phyloP scores from a whole-genome alignment of 37 sponge, comb jelly and placozoan genomes.

The Petrosia ficiformis region DNA sequence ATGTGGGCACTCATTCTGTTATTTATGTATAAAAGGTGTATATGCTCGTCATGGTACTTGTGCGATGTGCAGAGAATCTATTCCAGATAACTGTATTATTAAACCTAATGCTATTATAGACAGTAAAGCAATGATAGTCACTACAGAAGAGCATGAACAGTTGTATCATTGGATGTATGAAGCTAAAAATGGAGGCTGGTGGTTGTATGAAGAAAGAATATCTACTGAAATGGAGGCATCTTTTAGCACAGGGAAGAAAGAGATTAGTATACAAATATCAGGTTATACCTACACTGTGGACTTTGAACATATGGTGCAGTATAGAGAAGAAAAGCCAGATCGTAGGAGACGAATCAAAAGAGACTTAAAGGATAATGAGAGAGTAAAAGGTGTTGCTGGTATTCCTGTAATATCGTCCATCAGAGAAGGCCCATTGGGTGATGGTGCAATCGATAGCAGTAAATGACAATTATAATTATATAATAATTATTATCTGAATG shows the following conservation, averaged over 20 bases:
- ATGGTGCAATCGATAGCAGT: constrained; percentile 75
- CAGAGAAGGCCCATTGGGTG: constrained; percentile 77
- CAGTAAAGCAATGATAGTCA: neutral
- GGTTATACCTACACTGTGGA: constrained; percentile 82
- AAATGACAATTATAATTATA: too few relatives aligned
- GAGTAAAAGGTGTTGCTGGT: constrained; percentile 76
- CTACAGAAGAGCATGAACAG: constrained; percentile 6
- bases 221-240: constrained; percentile 68
- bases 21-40: constrained; percentile 91
- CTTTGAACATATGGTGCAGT: constrained; percentile 68
- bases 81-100: constrained; percentile 53
- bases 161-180: constrained; percentile 70
- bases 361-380: neutral
- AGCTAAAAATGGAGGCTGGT: constrained; percentile 84
- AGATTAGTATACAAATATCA: constrained; percentile 3
- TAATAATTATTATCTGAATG: too few relatives aligned
- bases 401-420: constrained; percentile 78
- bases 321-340: constrained; percentile 45
- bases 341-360: constrained; percentile 62
- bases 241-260: constrained; percentile 37
- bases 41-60: constrained; percentile 45
- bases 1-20: constrained; percentile 91
- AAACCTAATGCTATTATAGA: constrained; percentile 45
- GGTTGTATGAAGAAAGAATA: constrained; percentile 82
- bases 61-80: constrained; percentile 72